phyloP scores from a whole-genome alignment of 2,113 vertebrate species.

The Glaucidium brasilianum region DNA sequence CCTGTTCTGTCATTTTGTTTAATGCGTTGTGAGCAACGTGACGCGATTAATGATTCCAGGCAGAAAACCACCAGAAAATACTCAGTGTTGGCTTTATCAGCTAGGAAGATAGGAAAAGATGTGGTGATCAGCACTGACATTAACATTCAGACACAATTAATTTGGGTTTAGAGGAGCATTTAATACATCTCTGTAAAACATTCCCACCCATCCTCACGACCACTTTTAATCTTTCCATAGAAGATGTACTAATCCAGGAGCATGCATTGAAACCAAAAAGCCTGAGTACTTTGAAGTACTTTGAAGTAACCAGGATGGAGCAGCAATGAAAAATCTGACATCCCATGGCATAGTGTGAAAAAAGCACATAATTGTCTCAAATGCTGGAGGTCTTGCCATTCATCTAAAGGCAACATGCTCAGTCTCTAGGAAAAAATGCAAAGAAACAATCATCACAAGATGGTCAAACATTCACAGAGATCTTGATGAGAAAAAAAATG shows the following conservation, averaged over 20 bases:
- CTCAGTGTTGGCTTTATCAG: not conserved
- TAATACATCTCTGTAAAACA: not conserved
- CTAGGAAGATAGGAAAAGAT: not conserved
- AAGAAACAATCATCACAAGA: not conserved
- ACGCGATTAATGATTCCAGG: not conserved
- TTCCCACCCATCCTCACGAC: not conserved
- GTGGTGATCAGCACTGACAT: not conserved
- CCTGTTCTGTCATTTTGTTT: constrained; percentile 10
- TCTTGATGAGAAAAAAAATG: not conserved
- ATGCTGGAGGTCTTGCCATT: not conserved
- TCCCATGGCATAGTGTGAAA: not conserved
- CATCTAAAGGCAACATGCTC: not conserved
- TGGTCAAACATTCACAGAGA: not conserved
- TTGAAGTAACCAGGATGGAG: not conserved
- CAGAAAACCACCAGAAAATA: constrained; percentile 21
- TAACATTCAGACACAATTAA: not conserved
- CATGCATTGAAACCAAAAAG: not conserved
- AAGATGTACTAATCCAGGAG: not conserved
- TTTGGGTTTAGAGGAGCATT: not conserved
- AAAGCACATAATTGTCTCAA: not conserved
- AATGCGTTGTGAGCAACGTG: constrained; percentile 9
- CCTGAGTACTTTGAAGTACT: not conserved
- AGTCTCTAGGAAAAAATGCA: not conserved
- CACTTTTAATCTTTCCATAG: not conserved
- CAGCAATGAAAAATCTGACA: not conserved